Percentiles rank a stretch among this genome's conserved stretches.
These are phyloP conservation scores for Synodontis membranacea DNA, from an alignment of 2,113 vertebrate genomes.

Conservation along the genomic window DNA sequence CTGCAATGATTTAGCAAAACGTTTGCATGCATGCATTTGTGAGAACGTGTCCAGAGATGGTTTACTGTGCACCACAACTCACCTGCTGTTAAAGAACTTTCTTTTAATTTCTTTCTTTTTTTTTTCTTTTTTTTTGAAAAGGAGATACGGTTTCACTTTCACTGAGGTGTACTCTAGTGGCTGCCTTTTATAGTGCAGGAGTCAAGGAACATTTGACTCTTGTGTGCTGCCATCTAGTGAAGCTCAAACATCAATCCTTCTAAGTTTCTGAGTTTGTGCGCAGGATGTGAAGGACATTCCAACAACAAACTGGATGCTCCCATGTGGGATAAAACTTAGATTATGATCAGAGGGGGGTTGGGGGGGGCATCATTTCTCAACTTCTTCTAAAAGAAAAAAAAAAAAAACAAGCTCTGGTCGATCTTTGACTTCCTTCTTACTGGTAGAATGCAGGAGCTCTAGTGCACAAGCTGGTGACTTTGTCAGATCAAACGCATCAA, in stretches of 20 bases:
- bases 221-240: constrained; percentile 77
- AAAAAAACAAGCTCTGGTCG: constrained; percentile 51
- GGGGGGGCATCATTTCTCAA: constrained; percentile 35
- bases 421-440: constrained; percentile 23
- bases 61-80: not conserved
- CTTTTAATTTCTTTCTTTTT: too few species aligned
- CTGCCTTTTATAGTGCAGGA: not conserved
- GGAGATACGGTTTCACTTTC: not conserved
- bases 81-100: too few species aligned
- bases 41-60: not conserved
- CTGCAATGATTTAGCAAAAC: not conserved
- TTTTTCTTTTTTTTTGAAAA: not conserved
- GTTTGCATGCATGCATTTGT: not conserved
- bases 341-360: constrained; percentile 24
- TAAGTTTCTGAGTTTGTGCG: not conserved
- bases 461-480: not conserved
- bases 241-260: not conserved
- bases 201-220: constrained; percentile 44
- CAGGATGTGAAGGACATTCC: not conserved
- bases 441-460: not conserved
- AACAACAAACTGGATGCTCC: constrained; percentile 3
- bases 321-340: constrained; percentile 21
- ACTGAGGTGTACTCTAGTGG: not conserved
- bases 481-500: not conserved
- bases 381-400: constrained; percentile 45